Conservation (phyloP, 2,797 vertebrate species). For the Syndactyla subalaris region DNA sequence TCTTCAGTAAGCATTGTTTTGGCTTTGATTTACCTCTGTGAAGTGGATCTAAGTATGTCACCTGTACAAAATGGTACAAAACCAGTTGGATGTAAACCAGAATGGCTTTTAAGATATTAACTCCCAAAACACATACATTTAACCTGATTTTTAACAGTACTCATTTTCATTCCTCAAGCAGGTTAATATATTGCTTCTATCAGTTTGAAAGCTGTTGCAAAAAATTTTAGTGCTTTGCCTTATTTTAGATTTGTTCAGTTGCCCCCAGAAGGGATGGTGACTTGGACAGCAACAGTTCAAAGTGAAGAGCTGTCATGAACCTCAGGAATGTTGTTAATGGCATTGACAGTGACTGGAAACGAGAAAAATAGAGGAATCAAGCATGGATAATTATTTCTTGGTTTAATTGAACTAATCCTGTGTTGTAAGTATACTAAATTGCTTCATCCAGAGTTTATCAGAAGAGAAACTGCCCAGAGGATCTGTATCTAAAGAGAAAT, state of each 20-base stretch:
- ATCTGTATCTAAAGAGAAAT: background rate
- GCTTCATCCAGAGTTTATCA: background rate
- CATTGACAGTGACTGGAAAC: background rate
- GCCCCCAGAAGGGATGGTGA: background rate
- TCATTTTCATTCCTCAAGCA: background rate
- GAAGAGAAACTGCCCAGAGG: background rate
- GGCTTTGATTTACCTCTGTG: constrained; percentile 21
- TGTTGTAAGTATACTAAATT: background rate
- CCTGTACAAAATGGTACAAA: background rate
- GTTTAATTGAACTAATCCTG: background rate
- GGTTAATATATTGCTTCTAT: background rate
- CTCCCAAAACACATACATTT: background rate
- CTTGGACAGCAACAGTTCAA: background rate
- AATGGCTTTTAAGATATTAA: background rate
- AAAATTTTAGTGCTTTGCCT: background rate
- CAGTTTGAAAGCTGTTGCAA: background rate
- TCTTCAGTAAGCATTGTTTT: background rate
- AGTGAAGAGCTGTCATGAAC: background rate
- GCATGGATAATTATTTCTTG: background rate
- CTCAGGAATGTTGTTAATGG: background rate
- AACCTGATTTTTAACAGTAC: background rate
- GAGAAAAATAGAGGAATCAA: background rate
- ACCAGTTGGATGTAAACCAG: background rate
- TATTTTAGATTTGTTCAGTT: background rate
- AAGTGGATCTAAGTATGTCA: background rate